phyloP scores from a whole-genome alignment of 2,113 vertebrate genomes.

The Glareola pratincola region DNA sequence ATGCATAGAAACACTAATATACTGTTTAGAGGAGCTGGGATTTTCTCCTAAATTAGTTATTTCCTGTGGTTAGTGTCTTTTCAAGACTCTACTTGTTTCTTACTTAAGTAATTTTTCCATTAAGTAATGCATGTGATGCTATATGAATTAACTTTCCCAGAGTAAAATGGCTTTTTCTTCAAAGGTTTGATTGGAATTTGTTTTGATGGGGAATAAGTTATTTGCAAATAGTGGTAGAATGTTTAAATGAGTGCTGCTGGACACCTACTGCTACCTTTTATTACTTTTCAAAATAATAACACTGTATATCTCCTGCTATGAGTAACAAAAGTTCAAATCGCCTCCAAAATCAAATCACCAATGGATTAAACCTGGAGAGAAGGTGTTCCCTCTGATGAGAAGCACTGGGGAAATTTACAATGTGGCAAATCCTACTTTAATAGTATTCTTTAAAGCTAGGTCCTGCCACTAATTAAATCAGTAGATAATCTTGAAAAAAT shows the following conservation, averaged over 20 bases:
- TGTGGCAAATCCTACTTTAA: background rate
- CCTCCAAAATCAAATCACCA: background rate
- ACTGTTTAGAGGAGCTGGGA: background rate
- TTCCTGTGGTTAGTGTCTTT: background rate
- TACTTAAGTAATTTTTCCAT: background rate
- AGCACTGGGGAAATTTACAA: background rate
- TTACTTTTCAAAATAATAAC: background rate
- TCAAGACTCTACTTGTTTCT: background rate
- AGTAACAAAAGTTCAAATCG: background rate
- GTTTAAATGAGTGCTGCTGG: background rate
- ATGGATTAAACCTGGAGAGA: background rate
- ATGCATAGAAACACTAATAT: background rate
- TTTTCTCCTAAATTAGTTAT: background rate
- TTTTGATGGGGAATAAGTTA: background rate
- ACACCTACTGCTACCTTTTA: background rate
- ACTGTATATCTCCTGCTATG: background rate
- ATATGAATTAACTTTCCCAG: background rate
- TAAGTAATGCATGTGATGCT: background rate
- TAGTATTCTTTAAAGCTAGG: background rate
- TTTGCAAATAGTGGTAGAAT: background rate
- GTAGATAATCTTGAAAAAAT: background rate
- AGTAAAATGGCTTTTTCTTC: background rate
- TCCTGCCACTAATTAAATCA: background rate
- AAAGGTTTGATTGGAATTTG: background rate
- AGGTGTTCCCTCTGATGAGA: background rate